Evolutionary conservation across 2,797 vertebrate species (phyloP), one percentile per base, ranked within the genome.

Genomic region (Cossypha polioptera): DNA sequence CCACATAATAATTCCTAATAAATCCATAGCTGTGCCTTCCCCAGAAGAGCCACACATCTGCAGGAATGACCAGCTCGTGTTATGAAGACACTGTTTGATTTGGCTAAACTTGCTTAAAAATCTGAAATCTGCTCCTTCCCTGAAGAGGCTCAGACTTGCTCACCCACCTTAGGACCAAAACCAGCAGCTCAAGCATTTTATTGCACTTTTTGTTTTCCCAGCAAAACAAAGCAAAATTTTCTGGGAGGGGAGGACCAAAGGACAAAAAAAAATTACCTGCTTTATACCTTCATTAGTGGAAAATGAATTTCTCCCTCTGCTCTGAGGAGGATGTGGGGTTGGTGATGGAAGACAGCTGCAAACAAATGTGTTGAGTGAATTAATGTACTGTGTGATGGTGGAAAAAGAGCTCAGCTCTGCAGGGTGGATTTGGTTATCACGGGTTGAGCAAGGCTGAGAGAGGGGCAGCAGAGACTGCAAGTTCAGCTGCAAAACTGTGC

Each of bases 331-430:
- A 93, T 76, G 63, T 81, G 65, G 54, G 78, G 55, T 5, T 92
- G 81, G 88, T 90, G 95, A 94, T 85, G 85, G 90, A 85, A 90
- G 84, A 84, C 90, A 95, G 92, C 92, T 95, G 94, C 90, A 95
- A 90, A 95, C 73, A 88, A 91, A 94, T 71, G 86, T 92, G 93
- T 88, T 95, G 92, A 93, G 78, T 93, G 92, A 94, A 91, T 94
- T 92, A 90, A 92, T 77, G 80, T 45, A 11, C 25, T 95, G 82
- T 92, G 88, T 35, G 81, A 55, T 2, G n/a, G 90, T 84, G 91
- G 91, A 95, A 86, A 95, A 90, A 85, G 80, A 75, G 75, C 65
- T 85, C 80, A 92, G 87, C 57, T 79, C 83, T 77, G 90, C 77
- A 43, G 84, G 68, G 63, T 4, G 26, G 62, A 54, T 90, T 95